Evolutionary conservation across 1,140 invertebrate genomes (phyloP).

Genomic region (Papilio machaon): DNA sequence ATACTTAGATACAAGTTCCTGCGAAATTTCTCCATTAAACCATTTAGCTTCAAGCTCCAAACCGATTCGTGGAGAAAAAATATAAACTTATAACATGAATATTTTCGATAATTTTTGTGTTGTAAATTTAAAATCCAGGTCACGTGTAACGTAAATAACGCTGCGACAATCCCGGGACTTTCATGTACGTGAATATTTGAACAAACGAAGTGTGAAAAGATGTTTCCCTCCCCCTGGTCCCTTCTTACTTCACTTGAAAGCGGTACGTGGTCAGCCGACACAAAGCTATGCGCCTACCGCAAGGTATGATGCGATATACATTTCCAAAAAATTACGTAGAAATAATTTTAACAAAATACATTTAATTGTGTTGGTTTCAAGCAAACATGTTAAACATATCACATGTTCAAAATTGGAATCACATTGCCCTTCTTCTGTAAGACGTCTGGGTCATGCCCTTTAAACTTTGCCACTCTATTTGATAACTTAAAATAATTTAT

Average conservation of each 20-base stretch:
- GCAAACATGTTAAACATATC: background rate
- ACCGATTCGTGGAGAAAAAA: background rate
- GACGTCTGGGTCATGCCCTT: background rate
- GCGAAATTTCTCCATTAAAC: too few relatives aligned
- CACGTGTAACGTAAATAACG: conserved; percentile 11
- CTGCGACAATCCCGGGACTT: background rate
- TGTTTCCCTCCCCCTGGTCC: background rate
- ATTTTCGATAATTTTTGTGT: background rate
- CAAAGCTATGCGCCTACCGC: conserved; percentile 3
- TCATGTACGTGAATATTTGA: conserved; percentile 10
- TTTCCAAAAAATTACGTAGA: background rate
- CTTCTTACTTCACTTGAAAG: background rate
- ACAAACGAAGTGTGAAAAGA: conserved; percentile 24
- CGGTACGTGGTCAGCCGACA: conserved; percentile 17
- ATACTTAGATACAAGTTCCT: too few relatives aligned
- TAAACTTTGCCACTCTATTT: background rate
- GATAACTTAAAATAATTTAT: background rate
- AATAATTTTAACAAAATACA: background rate
- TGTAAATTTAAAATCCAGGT: conserved; percentile 9
- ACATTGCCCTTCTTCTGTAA: too few relatives aligned
- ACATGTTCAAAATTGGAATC: background rate
- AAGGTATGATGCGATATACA: conserved; percentile 19
- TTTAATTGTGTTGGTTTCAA: background rate
- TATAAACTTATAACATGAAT: background rate
- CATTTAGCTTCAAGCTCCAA: too few relatives aligned